phyloP scores from a whole-genome alignment of 2,888 invertebrate genomes.

The Drosophila gaucha region DNA sequence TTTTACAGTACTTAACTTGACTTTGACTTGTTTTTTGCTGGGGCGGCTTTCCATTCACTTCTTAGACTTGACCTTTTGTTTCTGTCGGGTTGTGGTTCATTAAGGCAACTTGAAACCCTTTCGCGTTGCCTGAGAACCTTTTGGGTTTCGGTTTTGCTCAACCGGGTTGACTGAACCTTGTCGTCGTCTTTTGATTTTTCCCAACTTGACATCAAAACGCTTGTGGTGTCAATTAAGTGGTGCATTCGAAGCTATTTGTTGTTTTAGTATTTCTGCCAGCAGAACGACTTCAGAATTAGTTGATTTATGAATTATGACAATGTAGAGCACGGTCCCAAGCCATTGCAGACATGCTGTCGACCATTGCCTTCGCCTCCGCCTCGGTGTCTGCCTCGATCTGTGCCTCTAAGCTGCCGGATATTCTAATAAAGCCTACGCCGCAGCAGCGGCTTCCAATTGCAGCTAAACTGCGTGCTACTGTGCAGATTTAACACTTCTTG shows the following conservation, averaged over 20 bases:
- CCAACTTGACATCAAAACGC: slow-evolving; percentile 21
- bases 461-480: slow-evolving; percentile 39
- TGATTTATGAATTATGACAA: slow-evolving; percentile 82
- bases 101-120: slow-evolving; percentile 76
- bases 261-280: slow-evolving; percentile 44
- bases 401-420: slow-evolving; percentile 79
- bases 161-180: slow-evolving; percentile 37
- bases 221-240: slow-evolving; percentile 48
- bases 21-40: slow-evolving; percentile 38
- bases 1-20: slow-evolving; percentile 25
- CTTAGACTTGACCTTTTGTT: slow-evolving; percentile 72
- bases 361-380: slow-evolving; percentile 6
- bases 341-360: slow-evolving; percentile 64
- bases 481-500: slow-evolving; percentile 84
- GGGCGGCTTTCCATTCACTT: slow-evolving; percentile 48
- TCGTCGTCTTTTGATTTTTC: slow-evolving; percentile 19
- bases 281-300: slow-evolving; percentile 74
- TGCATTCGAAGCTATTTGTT: slow-evolving; percentile 64
- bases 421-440: slow-evolving; percentile 74
- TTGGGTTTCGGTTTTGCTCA: neutral
- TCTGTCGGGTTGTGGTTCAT: slow-evolving; percentile 68
- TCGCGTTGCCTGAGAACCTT: slow-evolving; percentile 48
- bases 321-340: slow-evolving; percentile 47
- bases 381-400: neutral
- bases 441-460: slow-evolving; percentile 48